Base-by-base conservation (phyloP, 2,888 invertebrate genomes). In the Tupiocoris notatus region DNA sequence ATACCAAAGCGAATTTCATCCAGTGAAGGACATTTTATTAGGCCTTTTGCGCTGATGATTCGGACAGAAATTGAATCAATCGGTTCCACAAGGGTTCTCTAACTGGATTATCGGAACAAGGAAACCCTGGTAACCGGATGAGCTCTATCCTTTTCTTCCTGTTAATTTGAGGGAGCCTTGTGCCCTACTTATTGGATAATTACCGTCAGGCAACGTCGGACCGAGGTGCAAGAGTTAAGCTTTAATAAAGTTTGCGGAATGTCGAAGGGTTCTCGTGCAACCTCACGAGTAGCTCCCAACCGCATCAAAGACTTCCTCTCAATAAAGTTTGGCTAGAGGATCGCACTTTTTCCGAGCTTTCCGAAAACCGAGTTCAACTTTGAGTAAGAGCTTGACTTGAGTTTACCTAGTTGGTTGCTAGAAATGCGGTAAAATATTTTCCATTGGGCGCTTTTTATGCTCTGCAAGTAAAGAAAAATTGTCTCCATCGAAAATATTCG, bases 221-320 rank as follows among this genome's bases (percentile, higher is more conserved):
- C 20, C 20, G 59, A 59, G 59, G 12, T 23, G 12, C 22, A 57
- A 57, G 57, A 61, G 23, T 24, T 17, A 24, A 39, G 20, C 57
- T 25, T 17, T 23, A 70, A 70, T 70, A 59, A 70, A 61, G 59
- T 70, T 70, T 23, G n/a, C 59, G 70, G 59, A 59, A 58, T 23
- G 70, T 59, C 59, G 70, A 59, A 59, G 54, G 70, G 22, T 12
- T 18, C 63, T 21, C 23, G 63, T 24, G 17, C 39, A 2, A 56
- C 16, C 67, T 54, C 22, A 57, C 57, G 54, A 22, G 56, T 21
- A 57, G 22, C 67, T 22, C 3, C 39, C 1, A 9, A 20, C 67
- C 67, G 56, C 67, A 67, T 67, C 67, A 67, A 67, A 67, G 67
- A 67, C 57, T 67, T 56, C n/a, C n/a, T n/a, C n/a, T n/a, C n/a